These are phyloP conservation scores for Psittacula echo DNA, from an alignment of 2,797 vertebrate species.

Conservation along the genomic window DNA sequence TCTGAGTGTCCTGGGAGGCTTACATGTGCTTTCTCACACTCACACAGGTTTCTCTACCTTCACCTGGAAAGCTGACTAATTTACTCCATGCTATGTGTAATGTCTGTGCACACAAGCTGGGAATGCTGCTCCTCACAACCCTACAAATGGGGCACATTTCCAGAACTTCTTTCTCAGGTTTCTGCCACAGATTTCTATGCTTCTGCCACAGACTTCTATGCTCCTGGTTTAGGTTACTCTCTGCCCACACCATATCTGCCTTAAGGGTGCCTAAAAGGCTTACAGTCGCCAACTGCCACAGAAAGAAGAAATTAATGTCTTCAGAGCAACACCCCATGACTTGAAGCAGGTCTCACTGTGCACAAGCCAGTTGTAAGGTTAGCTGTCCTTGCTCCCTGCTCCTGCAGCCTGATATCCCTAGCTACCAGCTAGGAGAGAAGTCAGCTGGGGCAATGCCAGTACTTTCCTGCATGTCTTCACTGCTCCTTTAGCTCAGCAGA, in stretches of 20 bases:
- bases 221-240: background rate
- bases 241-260: rapidly evolving
- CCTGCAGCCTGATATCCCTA: background rate
- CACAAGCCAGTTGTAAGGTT: background rate
- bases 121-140: background rate
- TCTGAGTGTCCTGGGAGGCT: background rate
- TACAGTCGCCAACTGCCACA: background rate
- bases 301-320: background rate
- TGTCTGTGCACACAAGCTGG: background rate
- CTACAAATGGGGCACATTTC: background rate
- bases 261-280: background rate
- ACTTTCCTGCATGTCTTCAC: background rate
- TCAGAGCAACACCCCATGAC: background rate
- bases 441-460: rapidly evolving
- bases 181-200: background rate
- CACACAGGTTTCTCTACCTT: background rate
- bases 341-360: background rate
- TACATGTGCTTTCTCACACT: background rate
- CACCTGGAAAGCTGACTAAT: background rate
- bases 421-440: background rate
- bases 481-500: background rate
- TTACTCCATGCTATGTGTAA: background rate
- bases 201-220: background rate
- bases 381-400: background rate
- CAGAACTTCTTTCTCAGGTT: background rate